Base-by-base conservation (phyloP, 1,140 invertebrate genomes). In the Palaemon carinicauda region DNA sequence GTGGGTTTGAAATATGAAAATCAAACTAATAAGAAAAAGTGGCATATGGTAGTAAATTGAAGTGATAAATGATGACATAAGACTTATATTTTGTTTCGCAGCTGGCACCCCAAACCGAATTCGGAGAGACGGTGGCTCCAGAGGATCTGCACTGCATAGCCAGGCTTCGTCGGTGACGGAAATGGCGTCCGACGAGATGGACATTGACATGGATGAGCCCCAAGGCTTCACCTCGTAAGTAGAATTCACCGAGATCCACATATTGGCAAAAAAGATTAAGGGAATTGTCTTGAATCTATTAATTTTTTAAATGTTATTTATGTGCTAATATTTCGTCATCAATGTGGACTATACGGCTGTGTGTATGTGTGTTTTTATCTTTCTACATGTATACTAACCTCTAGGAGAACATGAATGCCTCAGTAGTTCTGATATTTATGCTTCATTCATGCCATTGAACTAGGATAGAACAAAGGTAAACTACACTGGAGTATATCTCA, bases 131-230 rank as follows among this genome's bases (percentile, higher is more conserved):
- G 93, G 93, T 85, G 92, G 93, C 17, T 82, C 82, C 0, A 71
- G 87, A 31, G 73, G 90, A 89, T 91, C 91, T 89, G 93, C 92
- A 56, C 93, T 93, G 82, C 94, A 65, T 33, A 94, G 94, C 89
- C 94, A 95, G 90, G 94, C 94, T 5, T 94, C 94, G 90, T 94
- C 94, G 50, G 94, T 94, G 27, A 95, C 94, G 9, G 95, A 95
- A 91, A 94, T 94, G 4, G 93, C 94, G 15, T 95, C 94, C 88
- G 95, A 95, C 89, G 95, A 95, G 90, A 94, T 95, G 82, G 94
- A 94, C 89, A 91, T 93, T 50, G 95, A 95, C 91, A 93, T 94
- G 84, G 94, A 95, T 90, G 95, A 95, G 90, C 93, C 94, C 77
- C 94, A 94, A 82, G 91, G 94, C 89, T 93, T 95, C 79, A 95